A percentile compares a stretch with the other conserved stretches of the same genome.
These are phyloP conservation scores for Papilio gigon DNA, from an alignment of 2,888 invertebrate species.

Conservation along the genomic window DNA sequence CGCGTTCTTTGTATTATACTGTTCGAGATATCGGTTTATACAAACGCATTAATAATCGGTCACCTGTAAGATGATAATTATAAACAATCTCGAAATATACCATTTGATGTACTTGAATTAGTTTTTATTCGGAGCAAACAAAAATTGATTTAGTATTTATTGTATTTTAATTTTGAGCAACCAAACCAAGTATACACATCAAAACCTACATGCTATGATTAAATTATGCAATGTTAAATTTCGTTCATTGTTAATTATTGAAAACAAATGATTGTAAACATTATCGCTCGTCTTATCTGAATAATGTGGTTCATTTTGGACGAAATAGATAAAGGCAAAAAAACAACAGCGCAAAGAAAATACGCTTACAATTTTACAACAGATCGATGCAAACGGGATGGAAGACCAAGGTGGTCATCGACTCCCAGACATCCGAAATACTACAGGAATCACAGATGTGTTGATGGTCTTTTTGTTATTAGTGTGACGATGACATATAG, in stretches of 20 bases:
- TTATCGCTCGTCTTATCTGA: not conserved
- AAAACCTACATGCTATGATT: not conserved
- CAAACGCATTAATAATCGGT: not conserved
- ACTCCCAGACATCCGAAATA: no score
- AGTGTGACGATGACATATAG: no score
- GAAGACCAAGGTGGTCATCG: no score
- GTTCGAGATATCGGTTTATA: not conserved
- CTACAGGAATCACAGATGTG: no score
- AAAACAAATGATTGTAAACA: not conserved
- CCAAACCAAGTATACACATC: no score
- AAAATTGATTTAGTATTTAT: not conserved
- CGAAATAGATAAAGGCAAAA: not conserved
- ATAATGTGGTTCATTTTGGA: not conserved
- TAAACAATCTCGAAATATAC: not conserved
- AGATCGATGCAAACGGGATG: no score
- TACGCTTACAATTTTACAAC: no score
- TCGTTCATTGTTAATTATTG: not conserved
- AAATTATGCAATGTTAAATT: constrained; percentile 17
- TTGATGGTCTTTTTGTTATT: no score
- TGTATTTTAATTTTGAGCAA: no score
- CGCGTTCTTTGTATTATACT: constrained; percentile 3
- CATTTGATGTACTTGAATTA: not conserved
- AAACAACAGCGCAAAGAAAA: not conserved
- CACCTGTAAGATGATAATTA: not conserved
- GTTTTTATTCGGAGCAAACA: not conserved